Base-by-base conservation (phyloP, 2,888 invertebrate species). In the Meta bourneti region DNA sequence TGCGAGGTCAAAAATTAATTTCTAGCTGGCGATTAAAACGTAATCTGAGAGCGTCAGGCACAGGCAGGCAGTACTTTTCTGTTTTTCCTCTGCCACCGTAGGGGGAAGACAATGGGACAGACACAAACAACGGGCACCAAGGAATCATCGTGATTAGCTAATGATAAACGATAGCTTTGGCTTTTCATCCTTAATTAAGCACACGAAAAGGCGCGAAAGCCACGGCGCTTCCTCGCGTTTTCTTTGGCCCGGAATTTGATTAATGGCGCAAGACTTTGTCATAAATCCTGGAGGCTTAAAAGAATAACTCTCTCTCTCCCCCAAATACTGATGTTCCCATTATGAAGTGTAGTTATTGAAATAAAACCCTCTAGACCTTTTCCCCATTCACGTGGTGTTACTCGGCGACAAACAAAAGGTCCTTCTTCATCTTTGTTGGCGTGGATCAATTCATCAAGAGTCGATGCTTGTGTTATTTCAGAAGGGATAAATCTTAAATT, bases 101-200 rank as follows among this genome's bases (percentile, higher is more conserved):
- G 34, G 34, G 34, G 34, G 78, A 81, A 91, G 78, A 87, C 87
- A 91, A 91, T 79, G 74, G 87, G 78, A 72, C 91, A 71, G 82
- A 61, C 87, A 87, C 80, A 91, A 91, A 91, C 86, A 91, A 91
- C 91, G 80, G 61, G 70, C 91, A 13, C 71, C 48, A 72, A 78
- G 83, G 89, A 82, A 91, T 91, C 81, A 77, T 82, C 83, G 71
- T 91, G 91, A 91, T 91, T 91, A 91, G 87, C 82, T 91, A 91
- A 91, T 91, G 91, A 91, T 91, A 91, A 91, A 91, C 91, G 91
- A 91, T 91, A 91, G 82, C 91, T 91, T 82, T 82, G 87, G 54
- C 91, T 91, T 91, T 91, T 91, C 91, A 91, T 87, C 91, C 91
- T 82, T 91, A 91, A 91, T 91, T 91, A 91, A 91, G 91, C 91